These are phyloP conservation scores for Salmo trutta DNA, from an alignment of 2,797 vertebrate genomes.

Conservation along the genomic window DNA sequence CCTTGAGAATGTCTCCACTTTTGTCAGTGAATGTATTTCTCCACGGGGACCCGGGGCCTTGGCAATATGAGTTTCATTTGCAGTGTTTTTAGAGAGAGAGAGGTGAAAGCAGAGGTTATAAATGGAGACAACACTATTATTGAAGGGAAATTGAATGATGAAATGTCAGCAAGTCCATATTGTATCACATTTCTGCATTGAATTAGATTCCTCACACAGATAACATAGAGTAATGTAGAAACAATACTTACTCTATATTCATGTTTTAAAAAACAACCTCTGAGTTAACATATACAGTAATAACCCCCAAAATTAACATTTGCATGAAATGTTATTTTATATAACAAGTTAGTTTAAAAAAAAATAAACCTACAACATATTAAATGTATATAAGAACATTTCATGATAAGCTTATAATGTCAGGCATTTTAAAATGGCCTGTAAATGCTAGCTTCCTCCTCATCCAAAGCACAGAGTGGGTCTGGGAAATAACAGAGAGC, in stretches of 20 bases:
- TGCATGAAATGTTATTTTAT: neutral
- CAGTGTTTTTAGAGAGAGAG: neutral
- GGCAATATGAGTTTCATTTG: conserved; percentile 8
- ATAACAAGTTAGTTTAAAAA: neutral
- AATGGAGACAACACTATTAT: neutral
- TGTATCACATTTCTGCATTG: neutral
- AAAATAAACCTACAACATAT: neutral
- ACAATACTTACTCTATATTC: no score
- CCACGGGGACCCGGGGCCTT: neutral
- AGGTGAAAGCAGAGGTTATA: neutral
- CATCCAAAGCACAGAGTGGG: neutral
- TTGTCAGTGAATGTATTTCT: neutral
- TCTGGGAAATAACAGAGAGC: conserved; percentile 8
- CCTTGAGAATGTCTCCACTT: neutral
- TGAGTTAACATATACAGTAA: neutral
- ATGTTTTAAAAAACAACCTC: no score
- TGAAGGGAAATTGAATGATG: neutral
- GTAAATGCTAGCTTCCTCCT: conserved; percentile 10
- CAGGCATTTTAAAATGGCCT: conserved; percentile 10
- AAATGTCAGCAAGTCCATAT: neutral
- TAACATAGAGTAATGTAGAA: no score
- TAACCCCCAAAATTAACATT: neutral
- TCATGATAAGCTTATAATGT: neutral
- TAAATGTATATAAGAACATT: neutral
- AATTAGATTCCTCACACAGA: neutral